phyloP scores from a whole-genome alignment of 2,888 invertebrate genomes.

The Drosophila demipolita region DNA sequence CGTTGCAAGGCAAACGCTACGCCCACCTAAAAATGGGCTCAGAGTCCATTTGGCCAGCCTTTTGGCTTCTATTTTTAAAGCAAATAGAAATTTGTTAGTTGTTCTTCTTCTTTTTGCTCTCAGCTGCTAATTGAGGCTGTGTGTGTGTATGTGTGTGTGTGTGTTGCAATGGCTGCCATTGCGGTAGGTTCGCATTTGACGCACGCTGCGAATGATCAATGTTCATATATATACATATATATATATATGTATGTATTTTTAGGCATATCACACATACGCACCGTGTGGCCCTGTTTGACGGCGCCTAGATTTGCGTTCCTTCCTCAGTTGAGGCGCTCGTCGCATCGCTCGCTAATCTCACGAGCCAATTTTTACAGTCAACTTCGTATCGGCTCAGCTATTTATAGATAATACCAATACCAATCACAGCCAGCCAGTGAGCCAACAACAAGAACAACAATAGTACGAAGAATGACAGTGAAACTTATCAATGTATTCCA shows the following conservation, averaged over 20 bases:
- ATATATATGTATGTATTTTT: neutral
- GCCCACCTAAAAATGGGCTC: conserved; percentile 59
- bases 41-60: conserved; percentile 64
- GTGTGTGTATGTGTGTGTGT: neutral
- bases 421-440: no score
- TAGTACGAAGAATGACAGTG: conserved; percentile 11
- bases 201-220: conserved; percentile 62
- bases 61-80: conserved; percentile 40
- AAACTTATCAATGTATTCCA: neutral
- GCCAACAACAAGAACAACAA: conserved; percentile 3
- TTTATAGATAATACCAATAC: conserved; percentile 41
- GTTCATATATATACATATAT: neutral
- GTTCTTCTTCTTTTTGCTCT: conserved; percentile 1
- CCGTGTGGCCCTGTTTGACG: conserved; percentile 11
- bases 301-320: neutral
- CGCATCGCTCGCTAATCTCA: conserved; percentile 28
- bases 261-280: conserved; percentile 42
- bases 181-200: conserved; percentile 67
- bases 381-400: conserved; percentile 37
- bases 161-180: conserved; percentile 36
- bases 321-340: neutral
- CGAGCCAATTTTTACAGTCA: conserved; percentile 28
- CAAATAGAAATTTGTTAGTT: conserved; percentile 20
- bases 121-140: conserved; percentile 27
- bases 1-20: conserved; percentile 53